These are phyloP conservation scores for Dreissena rostriformis DNA, from an alignment of 1,140 invertebrate genomes.

Conservation along the genomic window DNA sequence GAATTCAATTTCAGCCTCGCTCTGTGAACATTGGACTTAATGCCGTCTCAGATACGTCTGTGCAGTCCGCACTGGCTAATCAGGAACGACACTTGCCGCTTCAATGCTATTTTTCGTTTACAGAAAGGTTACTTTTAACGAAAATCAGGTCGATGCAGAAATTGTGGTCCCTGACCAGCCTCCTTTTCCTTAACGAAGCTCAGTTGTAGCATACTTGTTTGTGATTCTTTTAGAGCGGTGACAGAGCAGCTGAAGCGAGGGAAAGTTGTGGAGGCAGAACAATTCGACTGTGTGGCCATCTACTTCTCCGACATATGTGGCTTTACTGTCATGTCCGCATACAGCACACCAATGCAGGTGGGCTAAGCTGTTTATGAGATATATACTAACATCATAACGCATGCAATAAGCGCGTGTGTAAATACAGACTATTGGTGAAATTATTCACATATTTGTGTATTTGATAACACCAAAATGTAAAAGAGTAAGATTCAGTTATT, in stretches of 20 bases:
- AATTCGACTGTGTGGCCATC: slow-evolving; percentile 78
- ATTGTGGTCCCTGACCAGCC: no score
- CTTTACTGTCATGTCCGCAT: slow-evolving; percentile 88
- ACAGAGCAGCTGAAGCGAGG: slow-evolving; percentile 96
- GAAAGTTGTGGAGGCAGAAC: slow-evolving; percentile 84
- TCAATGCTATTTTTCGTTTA: no score
- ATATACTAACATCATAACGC: neutral
- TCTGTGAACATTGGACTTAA: no score
- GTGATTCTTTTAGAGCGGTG: slow-evolving; percentile 86
- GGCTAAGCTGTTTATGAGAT: neutral
- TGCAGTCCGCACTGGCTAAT: no score
- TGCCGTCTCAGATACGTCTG: no score
- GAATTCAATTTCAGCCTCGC: no score
- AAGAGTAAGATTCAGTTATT: no score
- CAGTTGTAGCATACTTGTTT: no score
- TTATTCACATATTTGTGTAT: slow-evolving; percentile 3
- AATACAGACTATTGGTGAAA: neutral
- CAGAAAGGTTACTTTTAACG: no score
- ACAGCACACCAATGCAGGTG: slow-evolving; percentile 85
- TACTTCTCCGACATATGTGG: slow-evolving; percentile 82
- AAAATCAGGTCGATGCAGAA: no score
- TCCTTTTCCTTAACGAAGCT: no score
- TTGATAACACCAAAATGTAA: neutral
- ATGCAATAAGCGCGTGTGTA: slow-evolving; percentile 2
- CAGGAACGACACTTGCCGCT: no score